Percentiles rank a stretch among this genome's conserved stretches.
These are phyloP conservation scores for Pomatorhinus ruficollis DNA, from an alignment of 2,113 vertebrate species.

Conservation along the genomic window DNA sequence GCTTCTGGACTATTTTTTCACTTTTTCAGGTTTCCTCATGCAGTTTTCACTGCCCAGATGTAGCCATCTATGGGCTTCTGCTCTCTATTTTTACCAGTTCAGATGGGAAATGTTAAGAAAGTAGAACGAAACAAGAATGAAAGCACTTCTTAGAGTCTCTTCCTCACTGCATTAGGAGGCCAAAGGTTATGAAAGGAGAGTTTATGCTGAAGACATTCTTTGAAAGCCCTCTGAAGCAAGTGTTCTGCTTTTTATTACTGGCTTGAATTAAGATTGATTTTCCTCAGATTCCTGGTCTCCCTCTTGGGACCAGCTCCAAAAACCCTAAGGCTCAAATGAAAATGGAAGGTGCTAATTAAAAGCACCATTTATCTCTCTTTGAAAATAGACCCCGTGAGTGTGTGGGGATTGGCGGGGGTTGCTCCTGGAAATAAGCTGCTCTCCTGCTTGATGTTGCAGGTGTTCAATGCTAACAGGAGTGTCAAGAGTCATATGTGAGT, in stretches of 20 bases:
- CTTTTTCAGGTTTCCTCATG: not conserved
- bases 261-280: slow-evolving; percentile 78
- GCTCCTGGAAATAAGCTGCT: slow-evolving; percentile 22
- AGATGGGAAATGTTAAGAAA: not conserved
- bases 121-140: not conserved
- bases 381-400: slow-evolving; percentile 56
- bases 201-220: slow-evolving; percentile 34
- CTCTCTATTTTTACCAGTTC: not conserved
- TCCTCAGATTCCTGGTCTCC: slow-evolving; percentile 42
- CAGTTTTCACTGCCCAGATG: not conserved
- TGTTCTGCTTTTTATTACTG: slow-evolving; percentile 71
- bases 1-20: not conserved
- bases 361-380: slow-evolving; percentile 65
- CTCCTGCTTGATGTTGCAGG: not conserved
- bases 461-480: not conserved
- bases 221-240: slow-evolving; percentile 46
- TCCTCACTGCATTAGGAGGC: slow-evolving; percentile 46
- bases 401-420: not conserved
- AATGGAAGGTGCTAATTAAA: slow-evolving; percentile 75
- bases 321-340: slow-evolving; percentile 65
- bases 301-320: slow-evolving; percentile 49
- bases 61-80: not conserved
- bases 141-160: not conserved
- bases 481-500: not conserved
- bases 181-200: slow-evolving; percentile 51